Conservation (phyloP, 2,888 invertebrate species). For the Pantelozetes paolii region DNA sequence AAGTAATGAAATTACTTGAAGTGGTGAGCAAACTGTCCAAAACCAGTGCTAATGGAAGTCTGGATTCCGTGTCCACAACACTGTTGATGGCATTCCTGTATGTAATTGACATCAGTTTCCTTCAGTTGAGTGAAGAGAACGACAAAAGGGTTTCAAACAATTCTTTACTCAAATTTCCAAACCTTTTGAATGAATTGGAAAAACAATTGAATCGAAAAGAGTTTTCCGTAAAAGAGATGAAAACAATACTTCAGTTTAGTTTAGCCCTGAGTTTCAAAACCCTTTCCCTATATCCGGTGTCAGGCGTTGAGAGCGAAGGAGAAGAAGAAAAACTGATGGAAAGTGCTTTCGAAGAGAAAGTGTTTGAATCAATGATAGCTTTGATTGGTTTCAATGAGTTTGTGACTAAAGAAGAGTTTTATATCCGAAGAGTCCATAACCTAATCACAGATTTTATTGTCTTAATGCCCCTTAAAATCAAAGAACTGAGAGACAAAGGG, state of each 20-base stretch:
- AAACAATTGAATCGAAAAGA: constrained; percentile 55
- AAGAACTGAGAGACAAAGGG: constrained; percentile 73
- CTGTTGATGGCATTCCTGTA: constrained; percentile 77
- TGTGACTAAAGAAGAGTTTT: constrained; percentile 72
- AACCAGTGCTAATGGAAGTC: constrained; percentile 61
- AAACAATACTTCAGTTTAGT: constrained; percentile 64
- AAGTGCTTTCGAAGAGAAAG: constrained; percentile 69
- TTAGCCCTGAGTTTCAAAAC: constrained; percentile 63
- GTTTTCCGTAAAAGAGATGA: constrained; percentile 50
- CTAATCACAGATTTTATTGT: constrained; percentile 87
- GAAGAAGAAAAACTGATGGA: constrained; percentile 77
- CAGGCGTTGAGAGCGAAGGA: constrained; percentile 56
- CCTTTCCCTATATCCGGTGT: constrained; percentile 52
- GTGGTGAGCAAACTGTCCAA: constrained; percentile 51
- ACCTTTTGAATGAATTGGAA: constrained; percentile 52
- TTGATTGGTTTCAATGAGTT: constrained; percentile 66
- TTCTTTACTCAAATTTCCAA: constrained; percentile 38
- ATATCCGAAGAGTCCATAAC: constrained; percentile 73
- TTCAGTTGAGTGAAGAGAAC: constrained; percentile 54
- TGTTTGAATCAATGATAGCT: constrained; percentile 73
- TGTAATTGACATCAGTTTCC: constrained; percentile 72
- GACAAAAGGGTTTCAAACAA: constrained; percentile 53
- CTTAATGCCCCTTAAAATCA: constrained; percentile 84
- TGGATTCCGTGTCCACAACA: constrained; percentile 73
- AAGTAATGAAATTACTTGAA: constrained; percentile 59